phyloP scores from a whole-genome alignment of 2,888 invertebrate species.

The Callyntrura sp. region DNA sequence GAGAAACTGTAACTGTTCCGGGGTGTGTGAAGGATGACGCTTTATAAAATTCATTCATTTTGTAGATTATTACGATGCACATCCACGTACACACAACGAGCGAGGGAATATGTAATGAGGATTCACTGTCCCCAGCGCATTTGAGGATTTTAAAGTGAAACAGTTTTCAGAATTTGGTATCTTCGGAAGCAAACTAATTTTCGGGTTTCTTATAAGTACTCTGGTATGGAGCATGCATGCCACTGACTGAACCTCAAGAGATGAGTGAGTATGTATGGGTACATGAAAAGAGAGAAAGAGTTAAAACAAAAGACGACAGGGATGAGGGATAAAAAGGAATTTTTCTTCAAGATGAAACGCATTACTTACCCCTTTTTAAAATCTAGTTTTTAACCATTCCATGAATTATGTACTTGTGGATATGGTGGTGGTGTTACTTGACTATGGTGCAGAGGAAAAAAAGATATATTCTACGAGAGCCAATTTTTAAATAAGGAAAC shows the following conservation, averaged over 20 bases:
- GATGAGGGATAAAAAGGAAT: constrained; percentile 52
- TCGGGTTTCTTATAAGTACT: constrained; percentile 21
- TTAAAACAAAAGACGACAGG: constrained; percentile 65
- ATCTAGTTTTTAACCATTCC: constrained; percentile 69
- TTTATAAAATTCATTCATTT: constrained; percentile 51
- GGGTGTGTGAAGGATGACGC: constrained; percentile 22
- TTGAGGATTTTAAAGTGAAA: neutral
- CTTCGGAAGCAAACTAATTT: constrained; percentile 24
- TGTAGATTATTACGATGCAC: constrained; percentile 44
- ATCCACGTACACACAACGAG: constrained; percentile 19
- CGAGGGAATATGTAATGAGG: neutral
- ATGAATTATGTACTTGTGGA: constrained; percentile 67
- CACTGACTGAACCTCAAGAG: too few species aligned
- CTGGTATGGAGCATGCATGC: too few species aligned
- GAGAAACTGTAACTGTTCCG: constrained; percentile 23
- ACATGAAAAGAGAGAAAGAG: constrained; percentile 53
- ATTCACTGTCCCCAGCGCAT: neutral
- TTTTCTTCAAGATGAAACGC: constrained; percentile 41
- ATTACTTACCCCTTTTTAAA: constrained; percentile 6
- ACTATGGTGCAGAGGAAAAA: neutral
- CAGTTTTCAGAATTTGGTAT: constrained; percentile 21
- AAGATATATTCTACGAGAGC: constrained; percentile 38
- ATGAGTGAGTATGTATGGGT: too few species aligned
- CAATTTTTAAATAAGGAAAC: constrained; percentile 63
- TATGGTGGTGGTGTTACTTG: constrained; percentile 43